A percentile compares a stretch with the other conserved stretches of the same genome.
phyloP scores from a whole-genome alignment of 2,888 invertebrate genomes.

The Aspidiotus destructor region DNA sequence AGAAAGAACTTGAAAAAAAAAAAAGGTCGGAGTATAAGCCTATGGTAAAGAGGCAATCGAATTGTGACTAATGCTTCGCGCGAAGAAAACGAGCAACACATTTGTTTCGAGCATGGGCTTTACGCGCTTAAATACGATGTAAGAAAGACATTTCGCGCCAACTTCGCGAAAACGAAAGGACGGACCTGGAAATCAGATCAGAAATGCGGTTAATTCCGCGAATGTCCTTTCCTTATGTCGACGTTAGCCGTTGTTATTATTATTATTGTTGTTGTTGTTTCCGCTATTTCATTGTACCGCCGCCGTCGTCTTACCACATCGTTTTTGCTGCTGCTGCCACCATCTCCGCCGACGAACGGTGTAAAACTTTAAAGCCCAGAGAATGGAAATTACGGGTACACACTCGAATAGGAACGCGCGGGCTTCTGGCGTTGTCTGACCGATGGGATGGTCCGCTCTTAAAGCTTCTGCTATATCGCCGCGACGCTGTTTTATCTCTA shows the following conservation, averaged over 20 bases:
- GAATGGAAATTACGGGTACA: conserved; percentile 27
- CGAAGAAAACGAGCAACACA: conserved; percentile 22
- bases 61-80: conserved; percentile 29
- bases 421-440: conserved; percentile 24
- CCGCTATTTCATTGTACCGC: not conserved
- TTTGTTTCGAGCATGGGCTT: conserved; percentile 26
- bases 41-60: conserved; percentile 12
- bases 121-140: not conserved
- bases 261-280: conserved; percentile 16
- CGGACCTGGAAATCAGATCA: conserved; percentile 33
- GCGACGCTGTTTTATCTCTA: conserved; percentile 33
- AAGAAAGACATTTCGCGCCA: not conserved
- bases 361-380: conserved; percentile 31
- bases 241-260: conserved; percentile 23
- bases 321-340: not conserved
- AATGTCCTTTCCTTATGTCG: conserved; percentile 33
- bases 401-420: conserved; percentile 10
- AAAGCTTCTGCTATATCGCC: conserved; percentile 31
- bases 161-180: conserved; percentile 18
- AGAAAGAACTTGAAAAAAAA: too few relatives aligned
- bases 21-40: too few relatives aligned
- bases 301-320: not conserved
- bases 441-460: conserved; percentile 31
- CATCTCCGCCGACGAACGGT: conserved; percentile 13
- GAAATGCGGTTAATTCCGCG: conserved; percentile 32